Conservation (phyloP, 2,113 vertebrate genomes). For the Eulacestoma nigropectus region DNA sequence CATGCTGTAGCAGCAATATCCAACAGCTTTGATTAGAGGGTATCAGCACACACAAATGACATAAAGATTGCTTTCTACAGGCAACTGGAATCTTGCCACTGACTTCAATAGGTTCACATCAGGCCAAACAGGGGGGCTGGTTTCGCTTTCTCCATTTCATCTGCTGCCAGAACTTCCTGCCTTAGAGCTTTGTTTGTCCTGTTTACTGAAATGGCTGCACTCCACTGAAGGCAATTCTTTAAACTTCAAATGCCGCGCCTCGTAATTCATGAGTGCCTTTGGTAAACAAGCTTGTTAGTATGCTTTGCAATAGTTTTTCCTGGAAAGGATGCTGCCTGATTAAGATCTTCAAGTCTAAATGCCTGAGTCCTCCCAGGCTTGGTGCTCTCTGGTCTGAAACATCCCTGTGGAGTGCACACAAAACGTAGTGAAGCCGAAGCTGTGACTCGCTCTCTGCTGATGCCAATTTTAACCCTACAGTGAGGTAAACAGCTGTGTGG, state of each 20-base stretch:
- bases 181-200: conserved; percentile 22
- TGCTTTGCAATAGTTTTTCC: background rate
- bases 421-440: background rate
- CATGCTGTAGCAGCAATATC: background rate
- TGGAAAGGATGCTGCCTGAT: background rate
- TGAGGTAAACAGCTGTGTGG: background rate
- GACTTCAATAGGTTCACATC: conserved; percentile 6
- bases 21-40: background rate
- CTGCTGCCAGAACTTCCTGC: conserved; percentile 33
- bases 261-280: background rate
- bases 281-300: background rate
- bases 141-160: conserved; percentile 13
- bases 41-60: background rate
- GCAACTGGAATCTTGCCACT: background rate
- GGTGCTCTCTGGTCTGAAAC: background rate
- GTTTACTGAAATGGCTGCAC: background rate
- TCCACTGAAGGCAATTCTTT: background rate
- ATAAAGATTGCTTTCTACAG: background rate
- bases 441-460: background rate
- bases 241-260: background rate
- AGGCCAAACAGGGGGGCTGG: background rate
- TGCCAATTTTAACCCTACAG: background rate
- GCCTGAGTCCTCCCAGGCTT: background rate
- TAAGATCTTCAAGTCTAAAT: background rate
- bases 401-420: background rate